Evolutionary conservation across 2,888 invertebrate species (phyloP), one percentile per base, ranked within the genome.

Genomic region (Hoplodrina ambigua): DNA sequence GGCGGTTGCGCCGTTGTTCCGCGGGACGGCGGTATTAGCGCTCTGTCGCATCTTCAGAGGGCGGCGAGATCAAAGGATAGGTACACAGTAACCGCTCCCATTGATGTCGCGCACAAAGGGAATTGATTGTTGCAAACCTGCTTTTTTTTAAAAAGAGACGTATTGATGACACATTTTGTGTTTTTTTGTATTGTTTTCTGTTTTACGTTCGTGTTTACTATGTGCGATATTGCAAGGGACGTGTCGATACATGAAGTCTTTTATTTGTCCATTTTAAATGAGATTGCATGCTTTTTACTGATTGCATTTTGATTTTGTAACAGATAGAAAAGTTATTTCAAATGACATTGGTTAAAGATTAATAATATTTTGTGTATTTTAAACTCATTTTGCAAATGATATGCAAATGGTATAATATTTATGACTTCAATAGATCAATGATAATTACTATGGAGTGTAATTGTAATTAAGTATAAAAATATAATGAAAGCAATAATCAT

Each of bases 41-140:
- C 94, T 92, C 91, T 93, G 94, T 94, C 94, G 93, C 94, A 93
- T 95, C 94, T 95, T 95, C 94, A 90, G 92, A 93, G 94, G 94
- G 94, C 95, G 94, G 95, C 94, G 93, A 94, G 94, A 95, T 95
- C 95, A 95, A 95, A 95, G 94, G 94, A 94, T 93, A 94, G 93
- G 93, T 93, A 94, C 94, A 95, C 92, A 94, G 93, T 92, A 93
- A 94, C 95, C 94, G 95, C 94, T 94, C 88, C 94, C 93, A 95
- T 95, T 95, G 95, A 95, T 95, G 95, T 95, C 94, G 94, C 91
- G 89, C 93, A 95, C 95, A 95, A 95, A 95, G 95, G 93, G 94
- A 94, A 95, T 95, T 95, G 95, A 95, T 95, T 95, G 95, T 95
- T 95, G 95, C 94, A 93, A 94, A 94, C 92, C 93, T 94, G 92